Evolutionary conservation across 2,113 vertebrate species (phyloP), one percentile per base, ranked within the genome.

Genomic region (Ursus arctos): DNA sequence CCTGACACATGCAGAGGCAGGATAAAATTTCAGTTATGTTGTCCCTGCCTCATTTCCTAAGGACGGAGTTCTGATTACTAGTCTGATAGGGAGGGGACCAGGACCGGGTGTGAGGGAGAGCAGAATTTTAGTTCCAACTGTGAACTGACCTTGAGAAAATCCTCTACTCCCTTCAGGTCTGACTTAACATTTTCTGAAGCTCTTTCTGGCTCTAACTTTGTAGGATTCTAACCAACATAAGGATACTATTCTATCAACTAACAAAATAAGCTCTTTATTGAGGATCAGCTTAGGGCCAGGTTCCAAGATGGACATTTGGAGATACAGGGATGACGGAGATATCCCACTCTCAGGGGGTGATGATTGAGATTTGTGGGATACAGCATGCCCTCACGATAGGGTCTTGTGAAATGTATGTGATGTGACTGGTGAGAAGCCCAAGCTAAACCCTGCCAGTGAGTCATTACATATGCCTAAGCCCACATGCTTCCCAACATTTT

Each of bases 91-190:
- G 12, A 43, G 53, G 18, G 8, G 12, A 12, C 15, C 65, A 79
- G 16, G 61, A 61, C 2, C 2, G 1, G 10, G 10, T 31, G 72
- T 51, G 55, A 79, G n/a, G 61, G n/a, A 92, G 21, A 74, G 13
- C 67, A 47, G 21, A n/a, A 9, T 19, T 43, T 89, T 82, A 57
- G 15, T 97, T 74, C 49, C 7, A 74, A 36, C 69, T 80, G 51
- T 88, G n/a, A 90, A 83, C 2, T 63, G 74, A 92, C 61, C 49
- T 80, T 94, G 49, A 84, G 57, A 97, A 95, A 85, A 69, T 13
- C 43, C 18, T 53, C 72, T 90, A 36, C 11, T 16, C 31, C 71
- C 31, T 86, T 89, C 82, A 33, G 21, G 49, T 57, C 83, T 49
- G 10, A 61, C 47, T 77, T 91, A 83, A 61, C 79, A 43, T 94